Conservation (phyloP, 1,140 invertebrate species). For the Drosophila pseudoobscura region DNA sequence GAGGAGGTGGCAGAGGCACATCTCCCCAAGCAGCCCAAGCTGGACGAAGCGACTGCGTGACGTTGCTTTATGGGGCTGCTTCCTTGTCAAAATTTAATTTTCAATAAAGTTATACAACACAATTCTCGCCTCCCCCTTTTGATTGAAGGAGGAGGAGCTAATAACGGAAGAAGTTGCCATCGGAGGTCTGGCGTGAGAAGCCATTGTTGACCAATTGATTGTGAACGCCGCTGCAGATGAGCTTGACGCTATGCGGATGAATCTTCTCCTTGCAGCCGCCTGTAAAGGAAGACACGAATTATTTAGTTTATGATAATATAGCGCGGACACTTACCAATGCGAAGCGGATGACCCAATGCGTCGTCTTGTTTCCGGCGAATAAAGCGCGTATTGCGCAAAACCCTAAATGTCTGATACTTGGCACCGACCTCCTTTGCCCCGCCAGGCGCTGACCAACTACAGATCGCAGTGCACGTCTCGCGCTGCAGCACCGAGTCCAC, state of each 20-base stretch:
- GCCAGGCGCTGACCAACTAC: conserved; percentile 55
- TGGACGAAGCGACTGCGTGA: conserved; percentile 51
- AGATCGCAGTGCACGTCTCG: conserved; percentile 83
- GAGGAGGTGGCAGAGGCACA: conserved; percentile 10
- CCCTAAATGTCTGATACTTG: conserved; percentile 81
- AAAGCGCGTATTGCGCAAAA: conserved; percentile 85
- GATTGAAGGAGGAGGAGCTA: conserved; percentile 36
- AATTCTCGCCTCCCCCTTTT: neutral
- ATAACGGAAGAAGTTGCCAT: conserved; percentile 86
- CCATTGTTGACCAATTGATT: conserved; percentile 87
- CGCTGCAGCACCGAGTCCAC: conserved; percentile 85
- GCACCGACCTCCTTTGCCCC: conserved; percentile 49
- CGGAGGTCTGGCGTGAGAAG: conserved; percentile 86
- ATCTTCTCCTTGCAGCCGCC: conserved; percentile 85
- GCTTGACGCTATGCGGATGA: conserved; percentile 86
- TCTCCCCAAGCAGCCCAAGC: conserved; percentile 52
- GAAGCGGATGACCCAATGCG: conserved; percentile 72
- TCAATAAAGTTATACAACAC: conserved; percentile 36
- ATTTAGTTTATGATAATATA: neutral
- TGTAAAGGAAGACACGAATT: conserved; percentile 46
- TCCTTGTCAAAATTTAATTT: conserved; percentile 56
- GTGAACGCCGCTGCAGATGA: conserved; percentile 88
- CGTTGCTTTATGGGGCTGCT: conserved; percentile 6
- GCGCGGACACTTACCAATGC: conserved; percentile 52
- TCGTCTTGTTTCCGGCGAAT: conserved; percentile 40